These are phyloP conservation scores for Epinephelus awoara DNA, from an alignment of 2,797 vertebrate species.

Conservation along the genomic window DNA sequence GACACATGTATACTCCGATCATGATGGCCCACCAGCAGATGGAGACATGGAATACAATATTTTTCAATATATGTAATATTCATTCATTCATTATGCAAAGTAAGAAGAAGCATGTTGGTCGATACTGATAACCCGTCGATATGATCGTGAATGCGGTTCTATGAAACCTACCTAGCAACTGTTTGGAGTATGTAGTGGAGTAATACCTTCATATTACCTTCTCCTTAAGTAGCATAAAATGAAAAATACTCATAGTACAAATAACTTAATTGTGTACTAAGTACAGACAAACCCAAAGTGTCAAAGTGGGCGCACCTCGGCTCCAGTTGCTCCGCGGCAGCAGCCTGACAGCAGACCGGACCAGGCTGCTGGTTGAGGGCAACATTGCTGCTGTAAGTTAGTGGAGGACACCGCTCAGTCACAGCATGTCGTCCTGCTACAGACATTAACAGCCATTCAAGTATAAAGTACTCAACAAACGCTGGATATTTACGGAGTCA, in stretches of 20 bases:
- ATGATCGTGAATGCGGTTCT: no score
- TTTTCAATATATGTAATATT: no score
- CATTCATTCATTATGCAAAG: no score
- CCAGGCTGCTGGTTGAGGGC: slow-evolving; percentile 44
- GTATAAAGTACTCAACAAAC: not conserved
- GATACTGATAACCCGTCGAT: no score
- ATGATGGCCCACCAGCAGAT: no score
- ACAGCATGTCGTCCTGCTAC: slow-evolving; percentile 44
- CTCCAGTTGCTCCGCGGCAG: slow-evolving; percentile 53
- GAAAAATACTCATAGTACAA: not conserved
- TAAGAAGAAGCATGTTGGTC: no score
- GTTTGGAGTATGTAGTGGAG: no score
- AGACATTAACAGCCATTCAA: not conserved
- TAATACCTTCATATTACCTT: not conserved
- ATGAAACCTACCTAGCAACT: no score
- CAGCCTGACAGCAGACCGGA: slow-evolving; percentile 60
- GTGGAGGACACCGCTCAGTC: slow-evolving; percentile 43
- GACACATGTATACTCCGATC: no score
- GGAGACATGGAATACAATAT: no score
- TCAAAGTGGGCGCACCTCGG: slow-evolving; percentile 65
- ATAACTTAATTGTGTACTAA: not conserved
- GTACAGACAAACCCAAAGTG: not conserved
- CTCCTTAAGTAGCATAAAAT: no score
- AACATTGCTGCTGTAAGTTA: slow-evolving; percentile 68
- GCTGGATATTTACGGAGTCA: not conserved